phyloP scores from a whole-genome alignment of 2,888 invertebrate genomes.

The Hydraecia micacea region DNA sequence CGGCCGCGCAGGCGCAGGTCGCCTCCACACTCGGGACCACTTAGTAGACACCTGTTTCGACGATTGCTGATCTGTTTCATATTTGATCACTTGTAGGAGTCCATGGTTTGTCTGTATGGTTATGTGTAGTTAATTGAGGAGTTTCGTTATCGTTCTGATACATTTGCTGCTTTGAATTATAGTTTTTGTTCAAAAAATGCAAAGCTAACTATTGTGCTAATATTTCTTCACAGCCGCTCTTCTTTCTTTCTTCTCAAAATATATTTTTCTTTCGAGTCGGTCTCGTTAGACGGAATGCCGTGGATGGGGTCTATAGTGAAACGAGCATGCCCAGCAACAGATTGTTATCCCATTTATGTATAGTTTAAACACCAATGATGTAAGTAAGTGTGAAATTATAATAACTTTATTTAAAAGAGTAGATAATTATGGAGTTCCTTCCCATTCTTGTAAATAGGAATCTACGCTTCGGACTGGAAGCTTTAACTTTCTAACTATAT shows the following conservation, averaged over 20 bases:
- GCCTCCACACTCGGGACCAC: conserved; percentile 30
- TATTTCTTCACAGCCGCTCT: neutral
- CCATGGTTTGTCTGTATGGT: neutral
- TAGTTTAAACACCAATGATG: neutral
- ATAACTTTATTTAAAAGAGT: neutral
- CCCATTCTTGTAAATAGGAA: neutral
- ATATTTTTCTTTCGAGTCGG: neutral
- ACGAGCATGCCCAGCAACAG: neutral
- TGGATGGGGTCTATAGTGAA: neutral
- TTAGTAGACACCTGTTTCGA: conserved; percentile 24
- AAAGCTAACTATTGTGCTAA: neutral
- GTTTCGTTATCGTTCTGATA: neutral
- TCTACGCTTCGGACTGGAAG: too few relatives aligned
- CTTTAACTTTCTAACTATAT: neutral
- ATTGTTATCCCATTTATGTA: neutral
- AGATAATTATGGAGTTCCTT: neutral
- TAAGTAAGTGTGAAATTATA: neutral
- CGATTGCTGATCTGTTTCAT: conserved; percentile 11
- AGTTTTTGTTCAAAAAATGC: neutral
- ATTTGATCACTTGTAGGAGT: neutral
- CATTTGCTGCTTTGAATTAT: neutral
- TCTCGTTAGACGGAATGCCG: neutral
- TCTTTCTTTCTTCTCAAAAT: too few relatives aligned
- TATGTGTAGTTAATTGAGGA: neutral
- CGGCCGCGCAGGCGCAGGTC: conserved; percentile 28